Conservation (phyloP, 2,888 invertebrate genomes). For the Galeruca laticollis region DNA sequence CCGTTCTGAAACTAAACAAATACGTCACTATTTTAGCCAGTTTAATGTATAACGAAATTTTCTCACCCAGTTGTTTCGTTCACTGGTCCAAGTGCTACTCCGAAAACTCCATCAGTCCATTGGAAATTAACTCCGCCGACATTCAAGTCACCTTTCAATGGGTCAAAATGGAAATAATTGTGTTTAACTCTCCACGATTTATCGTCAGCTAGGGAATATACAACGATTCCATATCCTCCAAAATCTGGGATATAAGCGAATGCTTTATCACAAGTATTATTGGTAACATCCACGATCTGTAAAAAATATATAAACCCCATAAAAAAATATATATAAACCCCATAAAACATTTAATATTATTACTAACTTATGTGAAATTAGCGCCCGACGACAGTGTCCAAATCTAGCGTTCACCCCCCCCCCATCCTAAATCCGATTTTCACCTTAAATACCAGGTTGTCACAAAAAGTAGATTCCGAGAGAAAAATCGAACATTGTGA, state of each 20-base stretch:
- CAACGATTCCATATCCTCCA: conserved; percentile 80
- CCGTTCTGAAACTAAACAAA: conserved; percentile 72
- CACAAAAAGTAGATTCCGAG: too few relatives aligned
- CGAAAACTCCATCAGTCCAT: conserved; percentile 88
- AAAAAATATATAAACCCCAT: conserved; percentile 49
- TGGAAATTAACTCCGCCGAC: conserved; percentile 85
- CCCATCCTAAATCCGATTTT: too few relatives aligned
- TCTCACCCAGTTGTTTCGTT: conserved; percentile 54
- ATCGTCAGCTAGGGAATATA: conserved; percentile 80
- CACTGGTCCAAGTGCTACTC: conserved; percentile 73
- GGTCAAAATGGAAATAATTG: conserved; percentile 88
- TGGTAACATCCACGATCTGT: conserved; percentile 78
- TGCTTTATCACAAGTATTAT: conserved; percentile 79
- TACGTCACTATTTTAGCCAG: background rate
- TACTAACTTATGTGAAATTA: too few relatives aligned
- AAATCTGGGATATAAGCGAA: conserved; percentile 84
- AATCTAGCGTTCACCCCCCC: too few relatives aligned
- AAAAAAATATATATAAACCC: too few relatives aligned
- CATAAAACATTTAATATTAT: too few relatives aligned
- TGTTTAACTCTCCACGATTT: conserved; percentile 85
- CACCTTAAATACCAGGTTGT: too few relatives aligned
- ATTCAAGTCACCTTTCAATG: conserved; percentile 80
- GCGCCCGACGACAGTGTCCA: too few relatives aligned
- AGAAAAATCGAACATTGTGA: too few relatives aligned
- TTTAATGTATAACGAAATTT: conserved; percentile 2